Conservation (phyloP, 2,113 vertebrate genomes). For the Microcebus tavaratra region DNA sequence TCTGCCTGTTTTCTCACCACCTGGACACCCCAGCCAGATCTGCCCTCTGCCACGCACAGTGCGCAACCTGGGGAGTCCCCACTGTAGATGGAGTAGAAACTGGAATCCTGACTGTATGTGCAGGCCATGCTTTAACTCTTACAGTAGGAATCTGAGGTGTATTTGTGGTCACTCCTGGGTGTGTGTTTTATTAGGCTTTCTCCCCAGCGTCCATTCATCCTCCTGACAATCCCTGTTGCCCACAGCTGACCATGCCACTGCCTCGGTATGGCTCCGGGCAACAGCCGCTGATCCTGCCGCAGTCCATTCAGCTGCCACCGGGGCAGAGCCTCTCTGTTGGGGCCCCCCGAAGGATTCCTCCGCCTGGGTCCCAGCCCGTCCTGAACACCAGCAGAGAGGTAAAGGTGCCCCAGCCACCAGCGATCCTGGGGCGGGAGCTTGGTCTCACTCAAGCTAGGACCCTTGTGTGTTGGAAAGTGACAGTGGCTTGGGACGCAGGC, state of each 20-base stretch:
- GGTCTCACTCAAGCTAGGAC: not conserved
- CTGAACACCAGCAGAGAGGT: constrained; percentile 95
- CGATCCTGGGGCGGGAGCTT: not conserved
- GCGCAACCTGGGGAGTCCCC: not conserved
- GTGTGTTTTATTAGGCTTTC: fast-evolving
- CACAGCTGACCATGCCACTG: constrained; percentile 96
- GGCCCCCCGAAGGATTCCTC: constrained; percentile 93
- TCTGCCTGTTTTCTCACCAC: not conserved
- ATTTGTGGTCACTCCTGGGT: fast-evolving
- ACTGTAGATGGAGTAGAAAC: fast-evolving
- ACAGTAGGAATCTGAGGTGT: not conserved
- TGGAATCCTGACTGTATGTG: fast-evolving
- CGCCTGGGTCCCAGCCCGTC: constrained; percentile 93
- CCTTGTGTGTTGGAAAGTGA: fast-evolving
- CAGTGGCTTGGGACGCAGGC: fast-evolving
- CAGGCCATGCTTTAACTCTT: not conserved
- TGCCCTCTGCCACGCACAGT: fast-evolving
- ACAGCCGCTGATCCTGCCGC: constrained; percentile 96
- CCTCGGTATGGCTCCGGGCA: constrained; percentile 96
- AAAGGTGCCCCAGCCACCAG: constrained; percentile 43
- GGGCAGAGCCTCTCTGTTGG: constrained; percentile 96
- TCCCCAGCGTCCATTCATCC: fast-evolving
- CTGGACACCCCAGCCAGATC: fast-evolving
- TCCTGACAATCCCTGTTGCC: constrained; percentile 68
- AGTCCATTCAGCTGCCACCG: constrained; percentile 98